Percentiles rank a stretch among this genome's conserved stretches.
phyloP scores from a whole-genome alignment of 2,888 invertebrate species.

The Lymantria dispar region DNA sequence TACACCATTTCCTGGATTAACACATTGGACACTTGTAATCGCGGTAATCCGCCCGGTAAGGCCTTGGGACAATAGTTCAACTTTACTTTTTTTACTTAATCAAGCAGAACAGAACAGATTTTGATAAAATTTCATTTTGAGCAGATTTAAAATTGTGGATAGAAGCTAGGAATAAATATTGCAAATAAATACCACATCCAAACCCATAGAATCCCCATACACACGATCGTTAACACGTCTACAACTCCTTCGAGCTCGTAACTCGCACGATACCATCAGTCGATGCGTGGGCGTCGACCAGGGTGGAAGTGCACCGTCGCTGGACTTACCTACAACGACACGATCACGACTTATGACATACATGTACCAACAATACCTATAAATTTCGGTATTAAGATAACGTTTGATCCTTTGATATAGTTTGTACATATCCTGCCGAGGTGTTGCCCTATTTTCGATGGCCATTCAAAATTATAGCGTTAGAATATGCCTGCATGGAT shows the following conservation, averaged over 20 bases:
- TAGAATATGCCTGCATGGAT: background rate
- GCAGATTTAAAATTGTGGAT: no score
- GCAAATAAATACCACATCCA: conserved; percentile 17
- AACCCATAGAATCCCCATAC: conserved; percentile 9
- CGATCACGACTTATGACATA: conserved; percentile 51
- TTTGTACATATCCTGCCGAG: conserved; percentile 7
- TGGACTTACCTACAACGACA: conserved; percentile 24
- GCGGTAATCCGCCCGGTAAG: no score
- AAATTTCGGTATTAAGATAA: conserved; percentile 56
- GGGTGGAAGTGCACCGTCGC: conserved; percentile 28
- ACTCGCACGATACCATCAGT: conserved; percentile 45
- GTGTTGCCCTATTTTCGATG: conserved; percentile 4
- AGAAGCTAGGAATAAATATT: no score
- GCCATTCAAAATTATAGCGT: background rate
- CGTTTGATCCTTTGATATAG: conserved; percentile 26
- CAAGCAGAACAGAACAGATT: no score
- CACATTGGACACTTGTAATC: no score
- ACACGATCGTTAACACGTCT: conserved; percentile 34
- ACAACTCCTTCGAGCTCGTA: conserved; percentile 44
- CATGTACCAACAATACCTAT: conserved; percentile 37
- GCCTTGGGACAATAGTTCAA: no score
- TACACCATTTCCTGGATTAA: no score
- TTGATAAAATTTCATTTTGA: no score
- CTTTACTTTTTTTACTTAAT: no score
- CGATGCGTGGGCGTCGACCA: conserved; percentile 35